These are phyloP conservation scores for Aphyosemion australe DNA, from an alignment of 2,113 vertebrate species.

Conservation along the genomic window DNA sequence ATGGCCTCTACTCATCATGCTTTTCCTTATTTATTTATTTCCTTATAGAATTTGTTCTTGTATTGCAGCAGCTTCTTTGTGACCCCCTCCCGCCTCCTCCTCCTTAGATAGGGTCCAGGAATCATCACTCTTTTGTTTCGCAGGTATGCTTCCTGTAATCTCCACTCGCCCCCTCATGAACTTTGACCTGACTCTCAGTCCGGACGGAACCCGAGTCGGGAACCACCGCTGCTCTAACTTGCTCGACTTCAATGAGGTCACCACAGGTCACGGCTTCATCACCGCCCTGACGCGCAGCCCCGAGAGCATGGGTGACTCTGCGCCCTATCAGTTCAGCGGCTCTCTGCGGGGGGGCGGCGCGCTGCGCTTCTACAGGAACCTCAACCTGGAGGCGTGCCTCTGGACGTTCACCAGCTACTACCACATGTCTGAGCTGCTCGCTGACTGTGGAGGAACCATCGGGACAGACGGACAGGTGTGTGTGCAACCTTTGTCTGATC, in stretches of 20 bases:
- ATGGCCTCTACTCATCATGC: neutral
- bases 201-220: constrained; percentile 88
- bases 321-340: constrained; percentile 87
- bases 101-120: neutral
- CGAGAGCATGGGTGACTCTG: constrained; percentile 81
- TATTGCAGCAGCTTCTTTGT: neutral
- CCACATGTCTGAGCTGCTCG: constrained; percentile 93
- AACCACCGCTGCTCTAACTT: constrained; percentile 96
- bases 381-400: constrained; percentile 92
- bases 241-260: constrained; percentile 87
- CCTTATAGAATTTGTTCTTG: neutral
- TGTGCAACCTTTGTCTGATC: constrained; percentile 28
- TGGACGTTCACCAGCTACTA: constrained; percentile 96
- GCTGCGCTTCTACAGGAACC: constrained; percentile 90
- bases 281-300: constrained; percentile 80
- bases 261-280: constrained; percentile 89
- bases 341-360: constrained; percentile 82
- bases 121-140: constrained; percentile 24
- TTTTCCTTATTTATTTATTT: constrained; percentile 24
- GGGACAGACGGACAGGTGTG: constrained; percentile 82
- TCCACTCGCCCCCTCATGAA: constrained; percentile 92
- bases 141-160: constrained; percentile 93
- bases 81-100: constrained; percentile 5
- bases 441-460: constrained; percentile 90
- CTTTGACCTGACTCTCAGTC: constrained; percentile 93